phyloP scores from a whole-genome alignment of 2,113 vertebrate species.

The Leucosticte australis region DNA sequence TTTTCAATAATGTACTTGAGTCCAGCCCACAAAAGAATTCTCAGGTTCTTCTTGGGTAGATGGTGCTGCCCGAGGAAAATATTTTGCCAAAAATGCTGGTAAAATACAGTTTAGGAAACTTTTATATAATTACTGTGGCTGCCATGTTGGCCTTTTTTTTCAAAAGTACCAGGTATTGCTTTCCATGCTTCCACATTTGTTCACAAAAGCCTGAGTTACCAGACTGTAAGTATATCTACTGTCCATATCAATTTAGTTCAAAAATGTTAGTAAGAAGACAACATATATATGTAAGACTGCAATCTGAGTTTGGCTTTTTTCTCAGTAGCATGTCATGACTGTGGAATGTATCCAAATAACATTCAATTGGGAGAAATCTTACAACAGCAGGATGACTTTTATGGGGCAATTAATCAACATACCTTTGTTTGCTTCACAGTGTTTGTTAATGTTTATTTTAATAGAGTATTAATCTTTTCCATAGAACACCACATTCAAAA shows the following conservation, averaged over 20 bases:
- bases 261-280: not conserved
- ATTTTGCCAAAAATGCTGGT: not conserved
- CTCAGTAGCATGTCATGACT: not conserved
- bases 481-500: not conserved
- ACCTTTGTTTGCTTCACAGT: conserved; percentile 13
- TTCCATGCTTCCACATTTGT: not conserved
- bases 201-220: not conserved
- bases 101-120: not conserved
- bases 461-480: not conserved
- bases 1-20: not conserved
- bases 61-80: not conserved
- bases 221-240: not conserved
- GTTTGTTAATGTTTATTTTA: conserved; percentile 11
- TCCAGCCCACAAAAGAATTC: not conserved
- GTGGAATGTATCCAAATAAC: not conserved
- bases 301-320: not conserved
- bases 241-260: not conserved
- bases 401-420: not conserved
- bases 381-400: not conserved
- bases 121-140: not conserved
- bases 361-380: conserved; percentile 20
- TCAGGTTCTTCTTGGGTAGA: not conserved
- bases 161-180: not conserved
- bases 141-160: not conserved
- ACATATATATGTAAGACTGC: not conserved